Percentiles rank a stretch among this genome's conserved stretches.
Conservation (phyloP, 2,888 invertebrate species). For the Sminthurides aquaticus region DNA sequence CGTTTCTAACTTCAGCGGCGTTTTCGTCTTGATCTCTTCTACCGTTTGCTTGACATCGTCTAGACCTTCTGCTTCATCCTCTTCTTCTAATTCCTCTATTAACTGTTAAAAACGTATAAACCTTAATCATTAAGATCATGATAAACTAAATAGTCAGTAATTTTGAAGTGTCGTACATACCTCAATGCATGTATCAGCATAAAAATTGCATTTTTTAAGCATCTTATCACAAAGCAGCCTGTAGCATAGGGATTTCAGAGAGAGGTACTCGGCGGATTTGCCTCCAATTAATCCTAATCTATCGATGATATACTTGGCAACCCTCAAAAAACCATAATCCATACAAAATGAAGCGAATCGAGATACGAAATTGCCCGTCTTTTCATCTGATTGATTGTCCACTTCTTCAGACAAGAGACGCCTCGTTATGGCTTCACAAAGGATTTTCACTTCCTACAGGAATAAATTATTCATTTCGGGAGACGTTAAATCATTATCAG, state of each 20-base stretch:
- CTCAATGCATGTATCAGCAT: conserved; percentile 16
- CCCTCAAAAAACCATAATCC: conserved; percentile 11
- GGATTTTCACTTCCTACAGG: conserved; percentile 15
- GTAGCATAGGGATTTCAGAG: conserved; percentile 15
- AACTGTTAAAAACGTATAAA: background rate
- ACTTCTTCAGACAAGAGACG: conserved; percentile 10
- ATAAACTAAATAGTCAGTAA: no score
- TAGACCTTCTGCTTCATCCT: conserved; percentile 5
- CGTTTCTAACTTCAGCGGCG: conserved; percentile 13
- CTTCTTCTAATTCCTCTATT: conserved; percentile 11
- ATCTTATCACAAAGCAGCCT: conserved; percentile 5
- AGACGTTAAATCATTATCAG: no score
- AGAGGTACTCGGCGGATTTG: conserved; percentile 11
- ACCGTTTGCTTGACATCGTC: conserved; percentile 13
- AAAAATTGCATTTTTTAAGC: conserved; percentile 14
- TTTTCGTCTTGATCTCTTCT: conserved; percentile 15
- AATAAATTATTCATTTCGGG: no score
- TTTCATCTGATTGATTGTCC: conserved; percentile 13
- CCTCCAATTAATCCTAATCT: conserved; percentile 12
- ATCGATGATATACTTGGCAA: conserved; percentile 6
- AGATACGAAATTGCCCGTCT: conserved; percentile 6
- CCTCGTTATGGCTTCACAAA: conserved; percentile 12
- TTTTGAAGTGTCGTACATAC: background rate
- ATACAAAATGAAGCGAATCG: conserved; percentile 20
- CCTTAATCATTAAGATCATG: background rate